These are phyloP conservation scores for Dipodomys spectabilis DNA, from an alignment of 2,113 vertebrate genomes.

Conservation along the genomic window DNA sequence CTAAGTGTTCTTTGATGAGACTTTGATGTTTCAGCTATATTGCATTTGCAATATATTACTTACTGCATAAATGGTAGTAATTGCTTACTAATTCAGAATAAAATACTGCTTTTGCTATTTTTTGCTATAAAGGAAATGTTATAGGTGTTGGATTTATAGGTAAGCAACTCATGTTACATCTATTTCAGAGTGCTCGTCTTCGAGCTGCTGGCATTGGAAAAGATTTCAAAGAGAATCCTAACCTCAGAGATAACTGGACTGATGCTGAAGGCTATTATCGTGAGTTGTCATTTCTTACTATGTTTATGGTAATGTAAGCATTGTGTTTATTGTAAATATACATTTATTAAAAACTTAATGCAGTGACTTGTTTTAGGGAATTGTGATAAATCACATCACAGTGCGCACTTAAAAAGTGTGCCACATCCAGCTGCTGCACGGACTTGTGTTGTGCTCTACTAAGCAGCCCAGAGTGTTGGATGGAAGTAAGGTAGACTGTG, in stretches of 20 bases:
- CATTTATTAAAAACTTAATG: too few relatives aligned
- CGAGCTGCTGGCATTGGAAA: slow-evolving; percentile 97
- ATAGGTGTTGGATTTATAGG: neutral
- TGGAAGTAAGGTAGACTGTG: neutral
- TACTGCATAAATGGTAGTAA: neutral
- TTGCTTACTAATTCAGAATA: neutral
- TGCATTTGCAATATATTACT: neutral
- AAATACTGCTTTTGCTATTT: neutral
- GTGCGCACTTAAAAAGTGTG: neutral
- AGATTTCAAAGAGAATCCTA: slow-evolving; percentile 99
- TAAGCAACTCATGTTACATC: neutral
- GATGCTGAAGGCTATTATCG: slow-evolving; percentile 99
- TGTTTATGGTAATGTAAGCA: too few relatives aligned
- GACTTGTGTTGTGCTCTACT: neutral
- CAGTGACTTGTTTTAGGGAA: neutral
- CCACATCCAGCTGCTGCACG: neutral
- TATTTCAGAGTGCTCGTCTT: slow-evolving; percentile 94
- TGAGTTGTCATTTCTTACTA: slow-evolving; percentile 85
- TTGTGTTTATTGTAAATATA: too few relatives aligned
- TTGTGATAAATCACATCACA: neutral
- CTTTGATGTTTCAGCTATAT: neutral
- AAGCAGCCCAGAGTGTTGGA: neutral
- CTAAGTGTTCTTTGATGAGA: neutral
- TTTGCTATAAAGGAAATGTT: neutral
- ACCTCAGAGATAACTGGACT: slow-evolving; percentile 99